Base-by-base conservation (phyloP, 1,140 invertebrate genomes). In the Drosophila seguyi region DNA sequence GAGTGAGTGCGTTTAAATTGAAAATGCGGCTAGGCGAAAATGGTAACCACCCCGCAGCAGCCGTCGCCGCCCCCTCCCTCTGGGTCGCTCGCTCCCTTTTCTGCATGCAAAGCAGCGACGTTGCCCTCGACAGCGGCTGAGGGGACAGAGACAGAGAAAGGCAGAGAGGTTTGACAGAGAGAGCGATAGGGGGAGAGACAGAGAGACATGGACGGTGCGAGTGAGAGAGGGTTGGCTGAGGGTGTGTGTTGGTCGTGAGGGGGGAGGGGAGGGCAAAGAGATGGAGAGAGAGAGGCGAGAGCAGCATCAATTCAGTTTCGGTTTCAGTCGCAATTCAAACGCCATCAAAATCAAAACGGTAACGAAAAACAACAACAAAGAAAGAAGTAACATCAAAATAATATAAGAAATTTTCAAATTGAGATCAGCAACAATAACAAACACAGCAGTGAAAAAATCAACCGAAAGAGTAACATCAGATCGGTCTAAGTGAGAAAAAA, bases 281-380 rank as follows among this genome's bases (percentile, higher is more conserved):
- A 45, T 41, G 36, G 56, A 27, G 38, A 42, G 38, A 41, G 34
- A 44, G 56, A 44, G 59, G 58, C 48, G 58, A 57, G 47, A 44
- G 56, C 62, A 76, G 73, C 79, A 84, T 80, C 76, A 84, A 77
- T 86, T 88, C 85, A 88, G 82, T 74, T 67, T 84, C 84, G 79
- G 83, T 82, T 83, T 87, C 85, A 88, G 85, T 88, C 85, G 85
- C 85, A 88, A 88, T 90, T 87, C 84, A 87, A 88, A 85, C 85
- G 85, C 85, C 85, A 90, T 88, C 85, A 88, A 88, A 90, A 88
- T 88, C 85, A 90, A 88, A 88, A 88, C 84, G 84, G 84, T 88
- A 88, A 75, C 85, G 62, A 76, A 76, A 66, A 67, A 76, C 41
- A 73, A 88, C 79, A 88, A 80, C 73, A 84, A 82, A 83, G 77